A percentile compares a stretch with the other conserved stretches of the same genome.
Conservation (phyloP, 2,888 invertebrate genomes). For the Tetranychus truncatus region DNA sequence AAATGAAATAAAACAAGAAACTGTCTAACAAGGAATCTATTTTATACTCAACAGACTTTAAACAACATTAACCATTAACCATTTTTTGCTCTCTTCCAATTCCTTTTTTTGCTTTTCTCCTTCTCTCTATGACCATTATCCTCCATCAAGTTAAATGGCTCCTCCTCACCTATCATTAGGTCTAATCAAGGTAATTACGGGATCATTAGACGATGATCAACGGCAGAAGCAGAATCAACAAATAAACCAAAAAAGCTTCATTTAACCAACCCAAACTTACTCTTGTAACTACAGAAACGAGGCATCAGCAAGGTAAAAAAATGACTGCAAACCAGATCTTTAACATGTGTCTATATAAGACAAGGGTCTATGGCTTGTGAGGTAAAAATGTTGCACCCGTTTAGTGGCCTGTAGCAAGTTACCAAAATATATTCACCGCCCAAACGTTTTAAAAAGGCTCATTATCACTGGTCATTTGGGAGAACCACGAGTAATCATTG, state of each 20-base stretch:
- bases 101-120: neutral
- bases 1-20: neutral
- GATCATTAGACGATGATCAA: neutral
- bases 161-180: neutral
- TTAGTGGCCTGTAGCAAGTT: neutral
- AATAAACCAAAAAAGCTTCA: neutral
- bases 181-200: conserved; percentile 1
- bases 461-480: conserved; percentile 1
- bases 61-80: neutral
- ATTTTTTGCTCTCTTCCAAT: neutral
- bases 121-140: neutral
- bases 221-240: neutral
- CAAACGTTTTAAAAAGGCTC: neutral
- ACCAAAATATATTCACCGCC: neutral
- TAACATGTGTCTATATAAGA: neutral
- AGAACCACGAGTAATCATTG: neutral
- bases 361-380: neutral
- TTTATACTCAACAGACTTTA: neutral
- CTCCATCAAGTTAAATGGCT: conserved; percentile 1
- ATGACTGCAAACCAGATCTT: neutral
- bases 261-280: neutral
- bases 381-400: neutral
- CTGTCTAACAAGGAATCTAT: neutral
- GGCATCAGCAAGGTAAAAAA: no score
- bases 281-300: no score